Percentiles rank a stretch among this genome's conserved stretches.
These are phyloP conservation scores for Urocolius indicus DNA, from an alignment of 2,113 vertebrate species.

Conservation along the genomic window DNA sequence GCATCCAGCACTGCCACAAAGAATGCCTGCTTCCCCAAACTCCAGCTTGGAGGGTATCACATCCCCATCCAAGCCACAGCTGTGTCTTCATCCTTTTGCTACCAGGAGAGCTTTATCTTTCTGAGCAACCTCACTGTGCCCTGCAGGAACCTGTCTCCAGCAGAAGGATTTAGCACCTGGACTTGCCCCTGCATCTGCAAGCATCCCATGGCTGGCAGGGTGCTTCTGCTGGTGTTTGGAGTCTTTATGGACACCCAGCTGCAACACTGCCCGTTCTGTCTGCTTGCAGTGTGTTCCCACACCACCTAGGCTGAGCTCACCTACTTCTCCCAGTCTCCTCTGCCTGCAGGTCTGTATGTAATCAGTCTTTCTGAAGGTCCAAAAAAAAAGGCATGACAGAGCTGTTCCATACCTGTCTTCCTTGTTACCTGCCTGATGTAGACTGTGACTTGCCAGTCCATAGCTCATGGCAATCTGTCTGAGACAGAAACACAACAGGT, in stretches of 20 bases:
- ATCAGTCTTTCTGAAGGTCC: background rate
- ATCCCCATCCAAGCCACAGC: background rate
- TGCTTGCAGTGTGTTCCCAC: background rate
- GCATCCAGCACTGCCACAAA: no score
- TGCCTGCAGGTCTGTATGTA: background rate
- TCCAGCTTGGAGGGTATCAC: no score
- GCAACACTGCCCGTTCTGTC: background rate
- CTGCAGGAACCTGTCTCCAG: background rate
- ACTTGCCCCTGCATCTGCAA: fast-evolving
- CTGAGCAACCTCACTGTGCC: fast-evolving
- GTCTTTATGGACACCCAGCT: background rate
- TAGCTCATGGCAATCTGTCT: background rate
- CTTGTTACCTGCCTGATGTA: background rate
- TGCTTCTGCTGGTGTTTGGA: background rate
- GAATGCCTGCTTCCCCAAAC: no score
- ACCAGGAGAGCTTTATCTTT: no score
- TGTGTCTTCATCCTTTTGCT: fast-evolving
- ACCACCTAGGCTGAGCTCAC: background rate
- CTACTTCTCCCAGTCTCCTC: background rate
- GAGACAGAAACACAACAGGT: background rate
- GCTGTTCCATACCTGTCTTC: background rate
- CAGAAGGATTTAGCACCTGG: no score
- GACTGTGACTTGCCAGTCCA: background rate
- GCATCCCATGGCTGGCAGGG: no score
- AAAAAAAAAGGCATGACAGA: background rate